Base-by-base conservation (phyloP, 2,797 vertebrate genomes). In the Acropternis orthonyx region DNA sequence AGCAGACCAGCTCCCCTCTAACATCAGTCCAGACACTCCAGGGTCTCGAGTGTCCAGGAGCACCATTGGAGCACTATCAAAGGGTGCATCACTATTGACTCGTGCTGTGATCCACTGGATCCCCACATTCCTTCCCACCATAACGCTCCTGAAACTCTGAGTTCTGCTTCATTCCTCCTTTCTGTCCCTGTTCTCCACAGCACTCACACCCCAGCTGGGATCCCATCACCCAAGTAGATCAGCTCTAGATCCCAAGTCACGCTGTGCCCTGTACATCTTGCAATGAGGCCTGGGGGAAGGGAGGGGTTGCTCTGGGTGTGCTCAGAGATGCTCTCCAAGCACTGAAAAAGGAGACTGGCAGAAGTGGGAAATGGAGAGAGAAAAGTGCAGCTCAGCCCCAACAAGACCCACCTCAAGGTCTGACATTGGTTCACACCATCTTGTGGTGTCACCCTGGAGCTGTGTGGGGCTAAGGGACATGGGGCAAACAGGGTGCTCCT, bases 11-110 rank as follows among this genome's bases (percentile, higher is more conserved):
- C 56, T 44, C 59, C 30, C 69, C 43, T 59, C 48, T 66, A 62
- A 4, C 63, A 80, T 0, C 55, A 32, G 32, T 7, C 18, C 82
- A 46, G 73, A 62, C 28, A 8, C 23, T 49, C 58, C 72, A 72
- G 49, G 28, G 18, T 30, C 28, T 52, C 28, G 51, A 52, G 28
- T 52, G 51, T 52, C 51, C 17, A 12, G 17, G 51, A 52, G 28
- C 51, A 32, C 51, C 28, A 6, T n/a, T 0, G 3, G 65, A 30
- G 43, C 8, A 4, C 7, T 58, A 41, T 23, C 8, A 0, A 51
- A 66, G 8, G 66, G 4, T 0, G 1, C 48, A 46, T 36, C 67
- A 36, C 71, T 79, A 30, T 1, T 15, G 61, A 46, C 79, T 39
- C n/a, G 3, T 10, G n/a, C 34, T 68, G 67, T 27, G 27, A 79